Conservation (phyloP, 2,113 vertebrate genomes). For the Nyctereutes procyonoides region DNA sequence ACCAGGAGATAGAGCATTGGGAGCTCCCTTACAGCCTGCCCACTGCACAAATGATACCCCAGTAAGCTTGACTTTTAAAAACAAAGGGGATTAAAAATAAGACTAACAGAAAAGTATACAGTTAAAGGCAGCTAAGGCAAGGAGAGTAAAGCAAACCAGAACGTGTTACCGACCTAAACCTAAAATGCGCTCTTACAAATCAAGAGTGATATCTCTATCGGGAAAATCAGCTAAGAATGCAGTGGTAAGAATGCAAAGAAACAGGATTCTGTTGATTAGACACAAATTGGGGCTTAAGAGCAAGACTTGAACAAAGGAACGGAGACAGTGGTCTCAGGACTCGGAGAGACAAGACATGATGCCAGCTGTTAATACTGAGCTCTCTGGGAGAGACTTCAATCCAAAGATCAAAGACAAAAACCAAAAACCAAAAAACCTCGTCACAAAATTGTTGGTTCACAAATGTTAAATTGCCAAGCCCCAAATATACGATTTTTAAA, state of each 20-base stretch:
- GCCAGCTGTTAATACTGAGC: not conserved
- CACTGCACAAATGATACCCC: not conserved
- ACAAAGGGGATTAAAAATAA: not conserved
- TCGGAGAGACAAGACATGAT: not conserved
- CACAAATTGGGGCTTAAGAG: not conserved
- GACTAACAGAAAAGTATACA: not conserved
- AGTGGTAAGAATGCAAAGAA: not conserved
- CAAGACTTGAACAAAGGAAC: not conserved
- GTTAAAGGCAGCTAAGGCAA: not conserved
- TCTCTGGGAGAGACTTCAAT: not conserved
- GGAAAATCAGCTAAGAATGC: not conserved
- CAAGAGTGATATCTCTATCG: not conserved
- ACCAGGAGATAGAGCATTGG: not conserved
- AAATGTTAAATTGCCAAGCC: not conserved
- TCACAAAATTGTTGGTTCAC: not conserved
- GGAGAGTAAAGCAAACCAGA: not conserved
- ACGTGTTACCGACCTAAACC: not conserved
- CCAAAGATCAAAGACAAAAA: not conserved
- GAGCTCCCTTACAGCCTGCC: not conserved
- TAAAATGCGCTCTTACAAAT: not conserved
- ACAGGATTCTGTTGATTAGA: not conserved
- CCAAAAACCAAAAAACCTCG: not conserved
- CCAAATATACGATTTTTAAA: not conserved
- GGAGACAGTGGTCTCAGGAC: not conserved
- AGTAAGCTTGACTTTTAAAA: not conserved